Conservation (phyloP, 1,140 invertebrate species). For the Cyclina sinensis region DNA sequence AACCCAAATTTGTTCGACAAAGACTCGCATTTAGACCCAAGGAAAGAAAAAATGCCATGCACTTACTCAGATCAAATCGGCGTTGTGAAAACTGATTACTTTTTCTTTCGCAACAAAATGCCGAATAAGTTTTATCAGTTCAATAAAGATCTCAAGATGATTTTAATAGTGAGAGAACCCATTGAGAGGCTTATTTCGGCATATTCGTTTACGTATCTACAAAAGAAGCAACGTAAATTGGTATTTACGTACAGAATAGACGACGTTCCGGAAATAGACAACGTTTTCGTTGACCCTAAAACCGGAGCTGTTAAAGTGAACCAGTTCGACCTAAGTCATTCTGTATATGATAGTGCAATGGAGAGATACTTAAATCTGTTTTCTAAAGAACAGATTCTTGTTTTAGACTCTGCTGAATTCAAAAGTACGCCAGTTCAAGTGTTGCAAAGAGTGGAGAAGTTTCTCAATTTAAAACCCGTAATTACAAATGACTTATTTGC, state of each 20-base stretch:
- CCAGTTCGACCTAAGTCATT: background rate
- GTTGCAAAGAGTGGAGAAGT: background rate
- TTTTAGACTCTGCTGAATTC: constrained; percentile 13
- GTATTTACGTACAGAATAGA: background rate
- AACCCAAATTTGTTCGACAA: constrained; percentile 2
- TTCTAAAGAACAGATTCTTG: background rate
- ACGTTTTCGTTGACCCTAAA: background rate
- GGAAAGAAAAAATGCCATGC: background rate
- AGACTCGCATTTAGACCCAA: background rate
- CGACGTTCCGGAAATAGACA: constrained; percentile 8
- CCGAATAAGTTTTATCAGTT: background rate
- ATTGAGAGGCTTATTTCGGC: constrained; percentile 1
- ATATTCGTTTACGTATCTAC: constrained; percentile 2
- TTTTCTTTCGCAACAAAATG: background rate
- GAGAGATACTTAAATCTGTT: constrained; percentile 22
- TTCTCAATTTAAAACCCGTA: background rate
- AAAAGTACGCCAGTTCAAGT: background rate
- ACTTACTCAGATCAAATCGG: constrained; percentile 11
- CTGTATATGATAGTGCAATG: background rate
- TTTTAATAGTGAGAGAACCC: constrained; percentile 11
- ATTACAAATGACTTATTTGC: background rate
- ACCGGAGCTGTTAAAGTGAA: background rate
- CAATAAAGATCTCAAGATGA: constrained; percentile 23
- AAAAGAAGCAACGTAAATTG: background rate
- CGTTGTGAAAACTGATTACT: constrained; percentile 12